Conservation (phyloP, 2,797 vertebrate species). For the Esox masquinongy region DNA sequence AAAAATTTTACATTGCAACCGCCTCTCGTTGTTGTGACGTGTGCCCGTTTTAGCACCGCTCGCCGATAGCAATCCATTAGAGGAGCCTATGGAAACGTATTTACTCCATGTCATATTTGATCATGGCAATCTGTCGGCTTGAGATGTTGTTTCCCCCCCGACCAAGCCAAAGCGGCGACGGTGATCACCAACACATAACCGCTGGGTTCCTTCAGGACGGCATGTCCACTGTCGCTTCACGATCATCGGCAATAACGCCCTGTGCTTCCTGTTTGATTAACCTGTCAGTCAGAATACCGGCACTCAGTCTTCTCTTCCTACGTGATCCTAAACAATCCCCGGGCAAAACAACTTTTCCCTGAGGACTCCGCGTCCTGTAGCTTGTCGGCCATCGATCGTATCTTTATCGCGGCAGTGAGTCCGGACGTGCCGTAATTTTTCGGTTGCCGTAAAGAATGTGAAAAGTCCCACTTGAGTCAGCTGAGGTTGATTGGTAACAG, state of each 20-base stretch:
- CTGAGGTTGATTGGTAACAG: neutral
- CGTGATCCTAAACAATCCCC: slow-evolving; percentile 17
- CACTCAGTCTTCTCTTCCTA: slow-evolving; percentile 15
- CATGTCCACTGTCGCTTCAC: slow-evolving; percentile 36
- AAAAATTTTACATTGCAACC: slow-evolving; percentile 30
- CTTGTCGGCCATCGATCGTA: neutral
- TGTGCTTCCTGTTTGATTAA: slow-evolving; percentile 29
- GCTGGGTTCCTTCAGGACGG: slow-evolving; percentile 31
- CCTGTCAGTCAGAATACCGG: slow-evolving; percentile 22
- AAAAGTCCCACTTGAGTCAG: neutral
- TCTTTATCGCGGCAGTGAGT: neutral
- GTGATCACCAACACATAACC: slow-evolving; percentile 48
- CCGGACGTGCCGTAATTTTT: neutral
- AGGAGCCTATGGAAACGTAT: slow-evolving; percentile 26
- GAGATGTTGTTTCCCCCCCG: slow-evolving; percentile 10
- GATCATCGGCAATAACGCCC: slow-evolving; percentile 13
- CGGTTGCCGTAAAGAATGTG: neutral
- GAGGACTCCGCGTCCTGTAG: neutral
- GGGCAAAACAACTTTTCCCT: slow-evolving; percentile 33
- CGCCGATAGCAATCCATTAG: slow-evolving; percentile 32
- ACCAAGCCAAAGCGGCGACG: slow-evolving; percentile 15
- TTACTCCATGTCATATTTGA: slow-evolving; percentile 40
- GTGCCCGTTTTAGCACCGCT: neutral
- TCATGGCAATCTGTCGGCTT: slow-evolving; percentile 40
- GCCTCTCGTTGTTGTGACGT: neutral